phyloP scores from a whole-genome alignment of 2,113 vertebrate genomes.

The Myotis lucifugus region DNA sequence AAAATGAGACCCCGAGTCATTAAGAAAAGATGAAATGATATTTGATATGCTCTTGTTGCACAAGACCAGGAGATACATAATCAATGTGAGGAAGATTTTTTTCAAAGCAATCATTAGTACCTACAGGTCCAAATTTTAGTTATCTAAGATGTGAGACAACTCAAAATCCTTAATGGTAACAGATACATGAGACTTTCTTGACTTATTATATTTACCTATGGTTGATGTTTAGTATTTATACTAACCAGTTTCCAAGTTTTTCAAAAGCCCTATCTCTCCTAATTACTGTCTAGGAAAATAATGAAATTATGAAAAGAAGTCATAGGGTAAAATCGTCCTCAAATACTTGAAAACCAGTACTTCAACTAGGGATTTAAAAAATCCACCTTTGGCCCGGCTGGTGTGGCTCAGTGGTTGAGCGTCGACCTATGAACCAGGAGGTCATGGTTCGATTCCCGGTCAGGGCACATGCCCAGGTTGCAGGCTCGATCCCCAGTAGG shows the following conservation, averaged over 20 bases:
- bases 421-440: too few relatives aligned
- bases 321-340: neutral
- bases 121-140: neutral
- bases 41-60: neutral
- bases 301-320: constrained; percentile 44
- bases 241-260: constrained; percentile 16
- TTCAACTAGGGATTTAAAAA: neutral
- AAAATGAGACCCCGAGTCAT: neutral
- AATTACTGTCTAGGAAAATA: neutral
- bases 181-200: neutral
- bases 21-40: neutral
- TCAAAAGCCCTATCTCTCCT: neutral
- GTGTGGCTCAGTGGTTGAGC: too few relatives aligned
- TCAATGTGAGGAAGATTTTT: constrained; percentile 20
- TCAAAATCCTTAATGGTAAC: neutral
- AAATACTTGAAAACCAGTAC: constrained; percentile 13
- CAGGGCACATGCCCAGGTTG: too few relatives aligned
- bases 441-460: too few relatives aligned
- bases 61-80: neutral
- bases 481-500: too few relatives aligned
- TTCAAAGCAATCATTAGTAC: neutral
- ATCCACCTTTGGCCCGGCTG: neutral
- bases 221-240: constrained; percentile 18
- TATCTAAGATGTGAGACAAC: neutral
- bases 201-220: neutral